phyloP scores from a whole-genome alignment of 2,888 invertebrate genomes.

The Stenichneumon culpator region DNA sequence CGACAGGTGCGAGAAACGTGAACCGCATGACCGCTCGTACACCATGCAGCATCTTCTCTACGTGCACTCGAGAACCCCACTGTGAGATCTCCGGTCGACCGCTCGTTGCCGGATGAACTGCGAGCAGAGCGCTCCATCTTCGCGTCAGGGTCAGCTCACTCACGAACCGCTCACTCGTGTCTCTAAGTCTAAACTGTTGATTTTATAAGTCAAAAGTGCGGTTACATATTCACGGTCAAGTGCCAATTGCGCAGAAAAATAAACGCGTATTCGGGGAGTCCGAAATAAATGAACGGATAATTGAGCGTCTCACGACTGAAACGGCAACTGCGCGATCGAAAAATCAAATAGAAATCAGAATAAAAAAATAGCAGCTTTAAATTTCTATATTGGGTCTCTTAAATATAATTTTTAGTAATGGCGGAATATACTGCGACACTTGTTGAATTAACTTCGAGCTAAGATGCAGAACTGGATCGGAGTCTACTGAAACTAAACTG shows the following conservation, averaged over 20 bases:
- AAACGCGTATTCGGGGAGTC: too few species aligned
- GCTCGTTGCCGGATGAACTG: slow-evolving; percentile 30
- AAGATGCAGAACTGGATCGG: neutral
- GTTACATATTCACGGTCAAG: too few species aligned
- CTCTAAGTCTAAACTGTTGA: neutral
- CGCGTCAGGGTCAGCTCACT: slow-evolving; percentile 62
- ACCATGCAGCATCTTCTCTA: slow-evolving; percentile 14
- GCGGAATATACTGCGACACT: neutral
- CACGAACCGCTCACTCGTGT: slow-evolving; percentile 58
- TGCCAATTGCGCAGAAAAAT: too few species aligned
- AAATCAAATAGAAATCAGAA: too few species aligned
- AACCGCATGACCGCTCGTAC: slow-evolving; percentile 53
- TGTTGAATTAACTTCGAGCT: neutral
- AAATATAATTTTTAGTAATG: neutral
- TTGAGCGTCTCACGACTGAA: too few species aligned
- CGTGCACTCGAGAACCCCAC: slow-evolving; percentile 52
- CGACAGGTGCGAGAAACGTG: slow-evolving; percentile 43
- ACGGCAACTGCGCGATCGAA: too few species aligned
- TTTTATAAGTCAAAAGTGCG: too few species aligned
- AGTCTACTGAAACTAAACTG: neutral
- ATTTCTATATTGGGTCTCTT: neutral
- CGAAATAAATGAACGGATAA: neutral
- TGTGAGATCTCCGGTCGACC: slow-evolving; percentile 55
- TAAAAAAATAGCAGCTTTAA: neutral
- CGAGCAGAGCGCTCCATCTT: slow-evolving; percentile 54